Base-by-base conservation (phyloP, 2,797 vertebrate species). In the Avahi laniger region DNA sequence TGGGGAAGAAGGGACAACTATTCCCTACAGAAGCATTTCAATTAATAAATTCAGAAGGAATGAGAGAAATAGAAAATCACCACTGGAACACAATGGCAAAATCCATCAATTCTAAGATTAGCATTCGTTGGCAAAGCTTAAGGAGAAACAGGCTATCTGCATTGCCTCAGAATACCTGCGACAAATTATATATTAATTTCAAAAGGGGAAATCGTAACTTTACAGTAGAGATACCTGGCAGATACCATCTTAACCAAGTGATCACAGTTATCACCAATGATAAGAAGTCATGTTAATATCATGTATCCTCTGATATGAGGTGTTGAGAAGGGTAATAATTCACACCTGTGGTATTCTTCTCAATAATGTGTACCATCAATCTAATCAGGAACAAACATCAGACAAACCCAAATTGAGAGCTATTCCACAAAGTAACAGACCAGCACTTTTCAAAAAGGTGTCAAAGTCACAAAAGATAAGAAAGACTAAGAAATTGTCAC, bases 181-280 rank as follows among this genome's bases (percentile, higher is more conserved):
- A 33, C 80, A 33, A 92, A 91, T 79, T 41, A 83, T 35, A 18
- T 57, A 75, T 33, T 79, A 50, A 97, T 89, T 93, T 91, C 59
- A 76, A 89, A 91, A 76, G 24, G n/a, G 63, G 54, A 94, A 91
- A 91, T 0, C 83, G 18, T 91, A 41, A 89, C n/a, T 76, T 50
- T 30, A 88, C 73, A 80, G 8, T 69, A 28, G 50, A 95, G 50
- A 67, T 46, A 86, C 15, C 17, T 48, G 52, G 48, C 26, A 54
- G 12, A 11, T 52, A 82, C 13, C 43, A 81, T 52, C 26, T 28
- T 81, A 88, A 54, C 7, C 70, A 87, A 57, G 9, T 50, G 7
- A 75, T 22, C 70, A 63, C 17, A 8, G 2, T 46, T 67, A 86
- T 26, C 63, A 67, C 26, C 11, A 84, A 41, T 65, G 17, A 67